These are phyloP conservation scores for Eristalis intricaria DNA, from an alignment of 2,888 invertebrate species.

Conservation along the genomic window DNA sequence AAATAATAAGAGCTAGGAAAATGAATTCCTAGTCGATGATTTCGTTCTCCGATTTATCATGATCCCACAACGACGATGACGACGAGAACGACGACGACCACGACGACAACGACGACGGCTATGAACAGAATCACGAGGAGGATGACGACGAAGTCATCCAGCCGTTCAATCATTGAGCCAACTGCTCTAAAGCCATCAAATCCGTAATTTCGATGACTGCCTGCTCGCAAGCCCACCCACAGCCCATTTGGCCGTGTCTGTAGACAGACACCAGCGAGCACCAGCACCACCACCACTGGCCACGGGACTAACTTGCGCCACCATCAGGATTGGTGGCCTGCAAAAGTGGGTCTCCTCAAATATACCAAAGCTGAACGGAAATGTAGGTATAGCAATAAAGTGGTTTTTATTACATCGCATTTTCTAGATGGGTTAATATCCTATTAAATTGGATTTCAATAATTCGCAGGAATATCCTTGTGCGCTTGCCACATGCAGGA, in stretches of 20 bases:
- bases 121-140: not conserved
- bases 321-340: constrained; percentile 3
- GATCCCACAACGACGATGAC: constrained; percentile 51
- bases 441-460: constrained; percentile 65
- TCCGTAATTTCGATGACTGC: constrained; percentile 62
- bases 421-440: constrained; percentile 62
- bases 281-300: constrained; percentile 24
- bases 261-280: not conserved
- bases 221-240: constrained; percentile 33
- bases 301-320: constrained; percentile 25
- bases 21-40: constrained; percentile 68
- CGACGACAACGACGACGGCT: not conserved
- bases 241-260: not conserved
- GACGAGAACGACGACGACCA: not conserved
- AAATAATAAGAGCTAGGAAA: constrained; percentile 67
- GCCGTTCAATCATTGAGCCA: constrained; percentile 64
- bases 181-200: constrained; percentile 64
- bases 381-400: constrained; percentile 61
- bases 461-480: constrained; percentile 59
- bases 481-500: constrained; percentile 52
- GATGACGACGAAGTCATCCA: constrained; percentile 59
- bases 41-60: constrained; percentile 66
- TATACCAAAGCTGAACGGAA: constrained; percentile 47
- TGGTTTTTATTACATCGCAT: constrained; percentile 68
- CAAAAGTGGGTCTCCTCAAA: constrained; percentile 46